These are phyloP conservation scores for Lamellibrachia luymesi DNA, from an alignment of 1,140 invertebrate species.

Conservation along the genomic window DNA sequence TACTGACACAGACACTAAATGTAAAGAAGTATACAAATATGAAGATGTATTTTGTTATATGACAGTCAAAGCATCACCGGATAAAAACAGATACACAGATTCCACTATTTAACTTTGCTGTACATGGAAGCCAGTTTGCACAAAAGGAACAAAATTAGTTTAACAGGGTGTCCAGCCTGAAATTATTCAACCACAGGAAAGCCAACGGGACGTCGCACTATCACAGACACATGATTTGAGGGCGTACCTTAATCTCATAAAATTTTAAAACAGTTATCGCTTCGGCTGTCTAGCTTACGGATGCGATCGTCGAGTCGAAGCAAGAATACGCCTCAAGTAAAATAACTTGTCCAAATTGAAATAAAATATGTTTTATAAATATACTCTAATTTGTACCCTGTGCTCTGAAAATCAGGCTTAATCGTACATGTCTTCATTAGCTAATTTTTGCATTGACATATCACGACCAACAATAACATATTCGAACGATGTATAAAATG, in stretches of 20 bases:
- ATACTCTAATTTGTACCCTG: not conserved
- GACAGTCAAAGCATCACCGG: too few species aligned
- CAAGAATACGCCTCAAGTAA: not conserved
- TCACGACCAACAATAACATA: not conserved
- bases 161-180: not conserved
- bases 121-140: too few species aligned
- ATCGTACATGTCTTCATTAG: not conserved
- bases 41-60: too few species aligned
- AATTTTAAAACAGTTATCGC: not conserved
- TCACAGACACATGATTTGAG: not conserved
- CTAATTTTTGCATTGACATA: not conserved
- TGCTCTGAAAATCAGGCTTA: not conserved
- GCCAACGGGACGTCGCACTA: not conserved
- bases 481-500: not conserved
- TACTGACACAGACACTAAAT: not conserved
- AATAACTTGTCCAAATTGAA: not conserved
- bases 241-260: not conserved
- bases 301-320: not conserved
- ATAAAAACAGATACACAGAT: too few species aligned
- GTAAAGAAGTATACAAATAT: too few species aligned
- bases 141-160: too few species aligned
- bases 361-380: not conserved
- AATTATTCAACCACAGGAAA: not conserved
- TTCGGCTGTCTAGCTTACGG: not conserved
- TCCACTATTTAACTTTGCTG: too few species aligned